phyloP scores from a whole-genome alignment of 2,888 invertebrate genomes.

The Papilio demoleus region DNA sequence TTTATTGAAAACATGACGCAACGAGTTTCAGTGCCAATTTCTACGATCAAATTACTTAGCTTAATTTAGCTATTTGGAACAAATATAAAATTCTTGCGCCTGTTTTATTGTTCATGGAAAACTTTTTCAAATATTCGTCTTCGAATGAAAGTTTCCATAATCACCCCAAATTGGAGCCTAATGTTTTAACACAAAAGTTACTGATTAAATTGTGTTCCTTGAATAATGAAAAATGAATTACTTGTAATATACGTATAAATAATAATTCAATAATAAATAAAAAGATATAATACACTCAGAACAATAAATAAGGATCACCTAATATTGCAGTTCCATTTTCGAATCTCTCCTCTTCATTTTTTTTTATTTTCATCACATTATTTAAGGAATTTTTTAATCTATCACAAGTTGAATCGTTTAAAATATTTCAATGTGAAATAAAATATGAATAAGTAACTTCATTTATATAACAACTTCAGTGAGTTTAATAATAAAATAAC shows the following conservation, averaged over 20 bases:
- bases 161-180: constrained; percentile 14
- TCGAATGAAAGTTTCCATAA: constrained; percentile 28
- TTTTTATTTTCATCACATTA: too few relatives aligned
- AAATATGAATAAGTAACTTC: too few relatives aligned
- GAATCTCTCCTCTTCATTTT: too few relatives aligned
- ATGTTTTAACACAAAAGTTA: constrained; percentile 20
- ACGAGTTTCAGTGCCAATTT: constrained; percentile 22
- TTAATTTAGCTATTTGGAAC: constrained; percentile 25
- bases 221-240: not conserved
- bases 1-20: not conserved
- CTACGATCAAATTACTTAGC: constrained; percentile 33
- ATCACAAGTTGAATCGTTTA: too few relatives aligned
- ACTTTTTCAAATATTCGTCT: constrained; percentile 30
- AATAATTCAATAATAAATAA: too few relatives aligned
- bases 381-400: too few relatives aligned
- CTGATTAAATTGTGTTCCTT: not conserved
- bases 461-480: too few relatives aligned
- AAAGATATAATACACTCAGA: too few relatives aligned
- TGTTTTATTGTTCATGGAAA: constrained; percentile 34
- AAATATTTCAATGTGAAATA: too few relatives aligned
- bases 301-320: too few relatives aligned
- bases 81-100: constrained; percentile 31
- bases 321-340: too few relatives aligned
- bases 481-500: not conserved
- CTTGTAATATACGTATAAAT: too few relatives aligned